These are phyloP conservation scores for Spondyliosoma cantharus DNA, from an alignment of 2,797 vertebrate species.

Conservation along the genomic window DNA sequence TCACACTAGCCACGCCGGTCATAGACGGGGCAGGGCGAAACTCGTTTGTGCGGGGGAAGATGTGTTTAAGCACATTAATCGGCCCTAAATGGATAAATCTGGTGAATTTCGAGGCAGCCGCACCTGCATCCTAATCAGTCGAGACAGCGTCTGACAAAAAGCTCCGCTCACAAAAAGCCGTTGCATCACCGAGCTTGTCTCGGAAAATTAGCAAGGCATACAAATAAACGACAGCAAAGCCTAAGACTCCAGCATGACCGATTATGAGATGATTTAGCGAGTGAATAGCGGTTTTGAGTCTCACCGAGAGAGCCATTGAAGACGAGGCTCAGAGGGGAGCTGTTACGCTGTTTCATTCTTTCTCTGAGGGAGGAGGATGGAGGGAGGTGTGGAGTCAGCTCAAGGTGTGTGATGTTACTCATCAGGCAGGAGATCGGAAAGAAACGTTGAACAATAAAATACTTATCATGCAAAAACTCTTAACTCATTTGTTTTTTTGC, in stretches of 20 bases:
- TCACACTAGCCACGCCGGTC: constrained; percentile 51
- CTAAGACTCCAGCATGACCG: constrained; percentile 54
- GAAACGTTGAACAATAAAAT: constrained; percentile 33
- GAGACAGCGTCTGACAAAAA: constrained; percentile 44
- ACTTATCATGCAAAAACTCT: neutral
- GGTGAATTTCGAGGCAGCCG: constrained; percentile 44
- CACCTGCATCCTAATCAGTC: constrained; percentile 59
- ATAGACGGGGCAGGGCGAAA: constrained; percentile 38
- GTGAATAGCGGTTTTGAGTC: constrained; percentile 43
- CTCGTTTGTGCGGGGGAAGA: constrained; percentile 52
- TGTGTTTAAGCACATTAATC: constrained; percentile 53
- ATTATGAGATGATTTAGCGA: constrained; percentile 71
- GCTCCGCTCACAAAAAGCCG: constrained; percentile 43
- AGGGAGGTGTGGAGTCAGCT: constrained; percentile 37
- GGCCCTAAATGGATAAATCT: constrained; percentile 57
- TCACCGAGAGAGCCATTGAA: constrained; percentile 36
- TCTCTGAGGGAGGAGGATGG: constrained; percentile 34
- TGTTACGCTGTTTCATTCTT: constrained; percentile 52
- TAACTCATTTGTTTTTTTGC: constrained; percentile 5
- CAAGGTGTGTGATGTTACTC: constrained; percentile 46
- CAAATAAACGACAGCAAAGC: constrained; percentile 40
- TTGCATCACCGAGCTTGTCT: constrained; percentile 20
- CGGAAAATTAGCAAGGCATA: constrained; percentile 44
- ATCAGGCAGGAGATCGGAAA: constrained; percentile 40
- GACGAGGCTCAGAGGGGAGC: constrained; percentile 33